Conservation (phyloP, 2,797 vertebrate species). For the Allobates femoralis region DNA sequence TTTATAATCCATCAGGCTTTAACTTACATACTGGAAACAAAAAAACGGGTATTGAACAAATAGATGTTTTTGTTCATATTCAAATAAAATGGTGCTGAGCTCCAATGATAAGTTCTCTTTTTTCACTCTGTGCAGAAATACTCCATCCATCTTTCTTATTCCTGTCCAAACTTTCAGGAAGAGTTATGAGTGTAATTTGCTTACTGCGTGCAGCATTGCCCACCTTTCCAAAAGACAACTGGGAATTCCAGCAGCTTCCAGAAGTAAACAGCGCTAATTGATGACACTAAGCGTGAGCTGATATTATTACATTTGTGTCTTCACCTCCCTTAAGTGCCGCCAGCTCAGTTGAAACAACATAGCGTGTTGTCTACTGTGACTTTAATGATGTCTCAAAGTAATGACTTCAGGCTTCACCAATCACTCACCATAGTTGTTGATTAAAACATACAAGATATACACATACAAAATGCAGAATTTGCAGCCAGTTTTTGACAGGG, state of each 20-base stretch:
- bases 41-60: background rate
- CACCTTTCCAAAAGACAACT: conserved; percentile 21
- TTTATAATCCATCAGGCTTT: background rate
- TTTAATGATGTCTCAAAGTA: conserved; percentile 25
- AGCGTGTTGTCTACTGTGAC: conserved; percentile 27
- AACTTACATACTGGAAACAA: background rate
- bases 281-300: conserved; percentile 28
- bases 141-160: conserved; percentile 29
- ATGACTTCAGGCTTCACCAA: conserved; percentile 13
- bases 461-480: background rate
- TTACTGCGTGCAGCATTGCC: conserved; percentile 1
- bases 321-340: conserved; percentile 46
- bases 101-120: background rate
- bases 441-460: conserved; percentile 27
- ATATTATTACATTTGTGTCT: conserved; percentile 56
- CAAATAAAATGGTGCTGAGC: background rate
- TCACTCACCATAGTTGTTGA: conserved; percentile 30
- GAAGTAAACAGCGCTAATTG: conserved; percentile 45
- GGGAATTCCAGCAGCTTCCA: conserved; percentile 44
- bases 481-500: no score
- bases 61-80: background rate
- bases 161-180: conserved; percentile 39
- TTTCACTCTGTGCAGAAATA: background rate
- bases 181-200: conserved; percentile 57
- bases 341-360: background rate